Base-by-base conservation (phyloP, 2,797 vertebrate genomes). In the Pseudochromis fuscus region DNA sequence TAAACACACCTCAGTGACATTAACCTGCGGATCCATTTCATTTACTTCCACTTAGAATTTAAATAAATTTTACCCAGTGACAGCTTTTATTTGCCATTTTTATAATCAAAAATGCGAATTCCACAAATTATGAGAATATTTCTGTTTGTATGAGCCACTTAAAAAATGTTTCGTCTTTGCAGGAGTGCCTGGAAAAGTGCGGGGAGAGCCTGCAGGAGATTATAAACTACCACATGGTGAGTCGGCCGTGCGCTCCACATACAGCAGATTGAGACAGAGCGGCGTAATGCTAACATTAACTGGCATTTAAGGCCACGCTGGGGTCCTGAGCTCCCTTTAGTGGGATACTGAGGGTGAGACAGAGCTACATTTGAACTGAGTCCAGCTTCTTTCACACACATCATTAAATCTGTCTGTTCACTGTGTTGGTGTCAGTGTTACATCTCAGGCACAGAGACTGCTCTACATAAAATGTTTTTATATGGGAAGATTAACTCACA, bases 221-320 rank as follows among this genome's bases (percentile, higher is more conserved):
- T 92, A 95, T 97, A 82, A 98, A 97, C 94, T 98, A 97, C 75
- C 97, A 99, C 92, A 98, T 97, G 96, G 97, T 99, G 83, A 93
- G 96, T 83, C 25, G 3, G 23, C 23, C 57, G 62, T 31, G 28
- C 31, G 75, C 57, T 55, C 53, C 37, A 35, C 63, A 24, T n/a
- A 24, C 31, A 69, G 35, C 30, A 15, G 40, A 5, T 44, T 25
- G 38, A 53, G 55, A 73, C 65, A 23, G 55, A 71, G 30, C 45
- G 9, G 50, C 51, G 4, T 60, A 25, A 28, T 15, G 25, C 37
- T 67, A 48, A 75, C 56, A 12, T 60, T 60, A 73, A 58, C 31
- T 50, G 53, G 44, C 58, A 10, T 59, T 70, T 46, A 58, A 59
- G 31, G 60, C n/a, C 38, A 53, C 64, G 19, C 30, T 8, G 19